phyloP scores from a whole-genome alignment of 2,888 invertebrate species.

The Pegoplata infirma region DNA sequence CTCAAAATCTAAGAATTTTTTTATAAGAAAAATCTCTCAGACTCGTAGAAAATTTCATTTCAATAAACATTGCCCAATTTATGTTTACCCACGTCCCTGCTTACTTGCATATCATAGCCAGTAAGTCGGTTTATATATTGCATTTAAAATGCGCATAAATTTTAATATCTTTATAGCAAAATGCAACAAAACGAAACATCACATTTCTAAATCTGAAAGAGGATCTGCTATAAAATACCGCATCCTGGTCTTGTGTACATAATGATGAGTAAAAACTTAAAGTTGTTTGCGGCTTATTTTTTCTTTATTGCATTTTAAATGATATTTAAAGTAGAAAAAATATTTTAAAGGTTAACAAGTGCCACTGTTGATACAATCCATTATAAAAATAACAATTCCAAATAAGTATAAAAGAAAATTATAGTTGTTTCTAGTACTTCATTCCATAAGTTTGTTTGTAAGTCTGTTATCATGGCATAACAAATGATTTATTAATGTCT shows the following conservation, averaged over 20 bases:
- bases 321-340: constrained; percentile 34
- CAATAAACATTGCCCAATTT: too few relatives aligned
- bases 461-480: constrained; percentile 12
- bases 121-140: not conserved
- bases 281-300: constrained; percentile 13
- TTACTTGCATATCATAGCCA: not conserved
- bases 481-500: constrained; percentile 33
- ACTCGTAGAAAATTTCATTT: too few relatives aligned
- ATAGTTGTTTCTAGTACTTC: constrained; percentile 17
- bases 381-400: constrained; percentile 18
- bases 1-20: too few relatives aligned
- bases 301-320: constrained; percentile 30
- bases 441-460: not conserved
- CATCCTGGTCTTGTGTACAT: constrained; percentile 36
- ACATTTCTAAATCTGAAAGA: constrained; percentile 33
- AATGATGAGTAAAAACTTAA: not conserved
- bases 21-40: too few relatives aligned
- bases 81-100: too few relatives aligned
- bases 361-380: constrained; percentile 29
- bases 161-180: constrained; percentile 22
- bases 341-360: constrained; percentile 58
- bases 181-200: too few relatives aligned
- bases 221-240: constrained; percentile 24
- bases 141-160: constrained; percentile 54
- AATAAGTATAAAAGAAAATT: constrained; percentile 28